These are phyloP conservation scores for Papilio polytes DNA, from an alignment of 1,140 invertebrate species.

Conservation along the genomic window DNA sequence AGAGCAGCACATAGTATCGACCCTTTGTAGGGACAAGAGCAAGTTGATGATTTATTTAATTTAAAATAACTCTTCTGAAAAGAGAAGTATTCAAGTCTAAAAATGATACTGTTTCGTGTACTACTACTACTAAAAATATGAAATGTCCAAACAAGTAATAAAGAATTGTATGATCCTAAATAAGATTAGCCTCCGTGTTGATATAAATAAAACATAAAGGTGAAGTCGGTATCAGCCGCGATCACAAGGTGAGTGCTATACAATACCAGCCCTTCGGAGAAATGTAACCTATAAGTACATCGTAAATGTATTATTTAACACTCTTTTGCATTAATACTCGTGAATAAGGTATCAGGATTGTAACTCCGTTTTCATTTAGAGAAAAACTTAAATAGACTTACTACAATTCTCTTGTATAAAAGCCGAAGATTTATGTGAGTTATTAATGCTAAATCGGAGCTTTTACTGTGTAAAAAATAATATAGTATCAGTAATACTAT, in stretches of 20 bases:
- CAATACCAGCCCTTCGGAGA: background rate
- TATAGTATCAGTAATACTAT: background rate
- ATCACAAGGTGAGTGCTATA: constrained; percentile 2
- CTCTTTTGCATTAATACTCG: background rate
- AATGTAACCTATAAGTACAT: background rate
- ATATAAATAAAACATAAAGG: constrained; percentile 6
- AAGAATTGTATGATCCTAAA: background rate
- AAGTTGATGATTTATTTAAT: too few relatives aligned
- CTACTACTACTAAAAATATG: background rate
- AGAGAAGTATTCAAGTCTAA: too few relatives aligned
- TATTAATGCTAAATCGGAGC: too few relatives aligned
- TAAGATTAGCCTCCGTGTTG: background rate
- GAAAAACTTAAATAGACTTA: too few relatives aligned
- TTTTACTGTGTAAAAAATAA: background rate
- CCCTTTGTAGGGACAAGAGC: too few relatives aligned
- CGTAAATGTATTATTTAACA: background rate
- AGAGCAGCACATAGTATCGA: too few relatives aligned
- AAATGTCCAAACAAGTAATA: background rate
- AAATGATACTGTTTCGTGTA: background rate
- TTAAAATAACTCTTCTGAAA: too few relatives aligned
- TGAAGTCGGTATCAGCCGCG: background rate
- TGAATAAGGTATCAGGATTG: background rate
- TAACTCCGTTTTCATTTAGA: too few relatives aligned
- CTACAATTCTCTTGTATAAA: too few relatives aligned
- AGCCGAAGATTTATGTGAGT: too few relatives aligned